phyloP scores from a whole-genome alignment of 2,888 invertebrate species.

The Pachliopta kotzebuea region DNA sequence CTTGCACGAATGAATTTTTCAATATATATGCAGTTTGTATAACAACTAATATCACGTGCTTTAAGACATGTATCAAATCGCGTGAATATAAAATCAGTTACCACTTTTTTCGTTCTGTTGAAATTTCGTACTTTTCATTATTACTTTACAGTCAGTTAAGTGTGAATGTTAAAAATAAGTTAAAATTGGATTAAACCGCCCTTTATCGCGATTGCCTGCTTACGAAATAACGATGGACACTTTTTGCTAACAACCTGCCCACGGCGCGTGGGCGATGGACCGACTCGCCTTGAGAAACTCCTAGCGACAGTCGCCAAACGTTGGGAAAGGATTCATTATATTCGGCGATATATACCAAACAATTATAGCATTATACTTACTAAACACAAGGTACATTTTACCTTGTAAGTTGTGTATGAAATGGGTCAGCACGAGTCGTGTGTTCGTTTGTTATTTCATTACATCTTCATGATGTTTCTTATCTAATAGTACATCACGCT shows the following conservation, averaged over 20 bases:
- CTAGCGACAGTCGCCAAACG: conserved; percentile 7
- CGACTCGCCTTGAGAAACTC: conserved; percentile 42
- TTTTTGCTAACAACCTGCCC: conserved; percentile 31
- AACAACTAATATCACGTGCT: too few relatives aligned
- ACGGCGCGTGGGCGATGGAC: conserved; percentile 45
- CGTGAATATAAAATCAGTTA: too few relatives aligned
- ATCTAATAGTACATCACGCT: conserved; percentile 2
- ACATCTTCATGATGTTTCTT: not conserved
- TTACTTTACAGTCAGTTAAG: too few relatives aligned
- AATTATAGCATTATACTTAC: conserved; percentile 1
- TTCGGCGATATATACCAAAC: not conserved
- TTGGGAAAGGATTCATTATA: conserved; percentile 18
- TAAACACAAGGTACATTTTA: conserved; percentile 1
- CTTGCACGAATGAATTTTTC: too few relatives aligned
- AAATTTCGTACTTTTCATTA: too few relatives aligned
- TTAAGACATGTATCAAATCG: too few relatives aligned
- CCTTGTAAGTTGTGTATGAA: not conserved
- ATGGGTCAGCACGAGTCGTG: conserved; percentile 1
- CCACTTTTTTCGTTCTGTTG: too few relatives aligned
- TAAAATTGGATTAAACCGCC: not conserved
- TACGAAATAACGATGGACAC: conserved; percentile 11
- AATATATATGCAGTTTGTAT: too few relatives aligned
- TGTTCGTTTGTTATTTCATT: not conserved
- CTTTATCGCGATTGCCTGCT: not conserved
- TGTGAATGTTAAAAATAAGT: too few relatives aligned